Evolutionary conservation across 2,888 invertebrate genomes (phyloP), one percentile per base, ranked within the genome.

Genomic region (Ormia ochracea): DNA sequence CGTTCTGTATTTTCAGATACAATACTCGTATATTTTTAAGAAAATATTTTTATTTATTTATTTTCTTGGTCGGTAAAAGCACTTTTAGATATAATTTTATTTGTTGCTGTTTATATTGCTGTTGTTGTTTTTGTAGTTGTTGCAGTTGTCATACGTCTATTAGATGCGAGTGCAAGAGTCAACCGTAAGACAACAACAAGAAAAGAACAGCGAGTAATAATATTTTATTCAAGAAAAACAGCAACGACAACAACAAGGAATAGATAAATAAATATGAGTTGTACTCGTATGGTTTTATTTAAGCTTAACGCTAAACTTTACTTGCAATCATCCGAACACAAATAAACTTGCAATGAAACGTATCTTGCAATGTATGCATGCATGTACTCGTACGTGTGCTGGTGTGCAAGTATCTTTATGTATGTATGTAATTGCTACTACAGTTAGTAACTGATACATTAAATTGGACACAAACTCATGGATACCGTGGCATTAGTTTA

Each of bases 191-290:
- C 52, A 61, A 33, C 43, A 52, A 54, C 21, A 52, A 72, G 6
- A 23, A 43, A 3, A 26, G 28, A 19, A 61, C 45, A 45, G 31
- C 23, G 17, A 33, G 52, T 9, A 52, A 65, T 23, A 70, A 66
- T 41, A 52, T 52, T 12, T 28, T 17, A n/a, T n/a, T n/a, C n/a
- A 14, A 41, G 41, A 2, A 14, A 12, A 41, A 50, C 23, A 9
- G 48, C 23, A 28, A 68, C 17, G 31, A 45, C 54, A 65, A 31
- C 12, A 21, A 54, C 48, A 56, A 79, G 28, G 52, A 50, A 65
- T 70, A 68, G 41, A 61, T 50, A 58, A 41, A 68, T 68, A 63
- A 63, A 69, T 77, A 77, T 70, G 56, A 70, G 41, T 70, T 76
- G 54, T 26, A 28, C 14, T 50, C 50, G 28, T 63, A 68, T 33